phyloP scores from a whole-genome alignment of 2,888 invertebrate genomes.

The Papilio demoleus region DNA sequence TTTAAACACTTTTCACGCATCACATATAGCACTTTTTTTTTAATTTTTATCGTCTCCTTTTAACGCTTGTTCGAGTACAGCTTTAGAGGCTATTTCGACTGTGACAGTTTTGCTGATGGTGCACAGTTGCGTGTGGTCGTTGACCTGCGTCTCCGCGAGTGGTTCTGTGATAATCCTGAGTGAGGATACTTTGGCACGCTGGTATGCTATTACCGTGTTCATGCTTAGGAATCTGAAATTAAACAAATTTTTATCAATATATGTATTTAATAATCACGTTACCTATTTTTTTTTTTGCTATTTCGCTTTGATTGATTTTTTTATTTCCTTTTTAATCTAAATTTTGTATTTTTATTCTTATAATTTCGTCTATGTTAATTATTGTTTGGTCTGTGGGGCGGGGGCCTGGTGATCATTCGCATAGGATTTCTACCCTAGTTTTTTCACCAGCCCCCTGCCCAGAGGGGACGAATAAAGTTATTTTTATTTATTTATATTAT shows the following conservation, averaged over 20 bases:
- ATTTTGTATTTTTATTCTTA: too few species aligned
- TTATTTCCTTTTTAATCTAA: too few species aligned
- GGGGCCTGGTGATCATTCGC: too few species aligned
- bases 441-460: too few species aligned
- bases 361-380: too few species aligned
- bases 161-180: constrained; percentile 86
- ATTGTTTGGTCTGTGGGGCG: too few species aligned
- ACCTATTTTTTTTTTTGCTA: too few species aligned
- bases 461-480: too few species aligned
- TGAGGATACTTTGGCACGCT: constrained; percentile 94
- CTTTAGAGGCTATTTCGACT: constrained; percentile 76
- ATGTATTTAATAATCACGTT: too few species aligned
- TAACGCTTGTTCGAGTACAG: constrained; percentile 69
- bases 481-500: too few species aligned
- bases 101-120: constrained; percentile 80
- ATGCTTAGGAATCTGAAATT: constrained; percentile 89
- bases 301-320: too few species aligned
- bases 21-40: constrained; percentile 5
- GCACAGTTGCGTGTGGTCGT: constrained; percentile 62
- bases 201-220: constrained; percentile 95
- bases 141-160: constrained; percentile 47
- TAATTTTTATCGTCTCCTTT: constrained; percentile 66
- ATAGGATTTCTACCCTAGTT: too few species aligned
- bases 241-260: constrained; percentile 18
- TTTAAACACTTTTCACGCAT: neutral